Conservation (phyloP, 2,797 vertebrate species). For the Pelochelys cantorii region DNA sequence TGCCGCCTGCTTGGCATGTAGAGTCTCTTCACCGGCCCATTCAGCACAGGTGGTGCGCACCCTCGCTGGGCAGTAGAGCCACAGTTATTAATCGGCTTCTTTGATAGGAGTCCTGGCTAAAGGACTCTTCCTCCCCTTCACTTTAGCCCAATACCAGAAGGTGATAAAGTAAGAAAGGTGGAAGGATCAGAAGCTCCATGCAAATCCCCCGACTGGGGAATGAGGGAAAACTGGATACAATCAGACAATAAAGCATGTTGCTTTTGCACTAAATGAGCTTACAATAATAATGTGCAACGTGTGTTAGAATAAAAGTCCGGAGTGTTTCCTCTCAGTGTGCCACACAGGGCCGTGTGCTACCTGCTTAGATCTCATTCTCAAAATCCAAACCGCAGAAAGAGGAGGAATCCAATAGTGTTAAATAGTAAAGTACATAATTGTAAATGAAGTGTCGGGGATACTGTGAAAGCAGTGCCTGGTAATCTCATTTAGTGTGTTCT, state of each 20-base stretch:
- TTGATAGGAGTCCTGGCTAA: background rate
- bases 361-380: background rate
- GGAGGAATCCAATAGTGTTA: background rate
- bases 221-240: background rate
- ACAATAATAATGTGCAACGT: background rate
- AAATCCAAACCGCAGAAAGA: background rate
- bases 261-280: background rate
- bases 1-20: background rate
- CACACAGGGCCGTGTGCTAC: background rate
- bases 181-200: background rate
- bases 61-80: background rate
- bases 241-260: background rate
- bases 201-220: fast-evolving
- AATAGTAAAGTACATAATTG: background rate
- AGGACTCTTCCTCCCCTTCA: fast-evolving
- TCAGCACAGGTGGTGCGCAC: background rate
- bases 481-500: background rate
- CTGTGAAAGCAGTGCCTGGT: slow-evolving; percentile 9
- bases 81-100: background rate
- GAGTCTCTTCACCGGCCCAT: background rate
- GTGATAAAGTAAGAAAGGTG: background rate
- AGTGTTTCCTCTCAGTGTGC: background rate
- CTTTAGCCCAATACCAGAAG: background rate
- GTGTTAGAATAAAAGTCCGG: background rate
- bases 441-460: background rate